phyloP scores from a whole-genome alignment of 2,888 invertebrate genomes.

The Erebia epiphron region DNA sequence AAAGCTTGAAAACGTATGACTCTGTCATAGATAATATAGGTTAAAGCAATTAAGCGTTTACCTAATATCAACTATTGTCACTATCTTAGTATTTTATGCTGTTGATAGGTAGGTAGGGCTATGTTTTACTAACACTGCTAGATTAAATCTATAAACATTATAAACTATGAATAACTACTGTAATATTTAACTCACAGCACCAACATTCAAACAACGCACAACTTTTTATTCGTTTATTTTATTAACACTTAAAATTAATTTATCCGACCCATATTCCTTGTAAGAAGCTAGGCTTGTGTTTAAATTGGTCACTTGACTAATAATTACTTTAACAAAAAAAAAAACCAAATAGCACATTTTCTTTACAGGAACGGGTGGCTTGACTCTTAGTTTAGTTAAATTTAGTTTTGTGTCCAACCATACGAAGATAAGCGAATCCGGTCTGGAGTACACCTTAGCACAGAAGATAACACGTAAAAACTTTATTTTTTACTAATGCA shows the following conservation, averaged over 20 bases:
- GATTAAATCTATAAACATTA: constrained; percentile 16
- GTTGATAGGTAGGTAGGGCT: neutral
- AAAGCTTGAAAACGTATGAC: too few species aligned
- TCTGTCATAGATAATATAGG: too few species aligned
- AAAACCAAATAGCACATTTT: too few species aligned
- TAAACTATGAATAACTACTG: constrained; percentile 25
- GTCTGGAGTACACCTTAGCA: too few species aligned
- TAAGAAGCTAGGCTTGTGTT: neutral
- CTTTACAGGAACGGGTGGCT: neutral
- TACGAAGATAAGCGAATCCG: neutral
- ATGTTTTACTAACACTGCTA: constrained; percentile 1
- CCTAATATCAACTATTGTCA: neutral
- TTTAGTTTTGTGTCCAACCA: neutral
- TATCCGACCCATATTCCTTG: neutral
- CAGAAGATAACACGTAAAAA: too few species aligned
- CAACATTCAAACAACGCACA: constrained; percentile 43
- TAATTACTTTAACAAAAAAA: too few species aligned
- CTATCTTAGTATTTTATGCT: constrained; percentile 5
- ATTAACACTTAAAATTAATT: constrained; percentile 4
- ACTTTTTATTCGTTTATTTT: constrained; percentile 26
- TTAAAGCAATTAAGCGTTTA: too few species aligned
- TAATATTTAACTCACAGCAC: constrained; percentile 46
- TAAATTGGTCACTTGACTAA: neutral
- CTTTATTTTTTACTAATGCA: neutral
- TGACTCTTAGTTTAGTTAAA: constrained; percentile 9